Evolutionary conservation across 1,140 invertebrate species (phyloP).

Genomic region (Paramacrobiotus metropolitanus): DNA sequence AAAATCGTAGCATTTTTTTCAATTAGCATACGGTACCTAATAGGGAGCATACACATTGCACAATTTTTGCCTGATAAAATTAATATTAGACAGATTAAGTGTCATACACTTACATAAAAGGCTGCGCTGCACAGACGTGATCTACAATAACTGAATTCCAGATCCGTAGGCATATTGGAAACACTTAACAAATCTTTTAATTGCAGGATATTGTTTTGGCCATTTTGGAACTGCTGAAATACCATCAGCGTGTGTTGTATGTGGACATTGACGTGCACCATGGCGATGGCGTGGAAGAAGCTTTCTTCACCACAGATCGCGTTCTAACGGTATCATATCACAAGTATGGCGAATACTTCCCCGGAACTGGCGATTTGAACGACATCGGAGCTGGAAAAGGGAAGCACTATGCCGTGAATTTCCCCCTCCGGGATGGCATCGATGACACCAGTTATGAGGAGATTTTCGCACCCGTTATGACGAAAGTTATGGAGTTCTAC

Average conservation of each 20-base stretch:
- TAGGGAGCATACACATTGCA: not conserved
- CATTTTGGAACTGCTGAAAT: conserved; percentile 29
- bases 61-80: not conserved
- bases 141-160: too few species aligned
- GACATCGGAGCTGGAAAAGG: conserved; percentile 31
- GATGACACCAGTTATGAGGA: conserved; percentile 27
- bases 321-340: conserved; percentile 28
- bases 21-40: not conserved
- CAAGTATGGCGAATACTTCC: conserved; percentile 27
- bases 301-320: conserved; percentile 27
- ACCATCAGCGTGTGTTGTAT: conserved; percentile 24
- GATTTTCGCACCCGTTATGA: conserved; percentile 26
- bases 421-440: conserved; percentile 30
- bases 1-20: too few species aligned
- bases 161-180: too few species aligned
- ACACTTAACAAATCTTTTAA: not conserved
- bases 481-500: not conserved
- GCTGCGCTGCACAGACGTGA: too few species aligned
- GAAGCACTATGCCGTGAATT: conserved; percentile 31
- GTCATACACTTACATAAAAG: too few species aligned
- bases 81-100: not conserved
- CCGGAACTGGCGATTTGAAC: conserved; percentile 23
- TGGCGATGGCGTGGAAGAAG: conserved; percentile 28
- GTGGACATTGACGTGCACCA: conserved; percentile 30
- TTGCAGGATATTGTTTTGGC: conserved; percentile 24